A percentile compares a stretch with the other conserved stretches of the same genome.
Evolutionary conservation across 2,113 vertebrate genomes (phyloP).

Genomic region (Tragelaphus imberbis): DNA sequence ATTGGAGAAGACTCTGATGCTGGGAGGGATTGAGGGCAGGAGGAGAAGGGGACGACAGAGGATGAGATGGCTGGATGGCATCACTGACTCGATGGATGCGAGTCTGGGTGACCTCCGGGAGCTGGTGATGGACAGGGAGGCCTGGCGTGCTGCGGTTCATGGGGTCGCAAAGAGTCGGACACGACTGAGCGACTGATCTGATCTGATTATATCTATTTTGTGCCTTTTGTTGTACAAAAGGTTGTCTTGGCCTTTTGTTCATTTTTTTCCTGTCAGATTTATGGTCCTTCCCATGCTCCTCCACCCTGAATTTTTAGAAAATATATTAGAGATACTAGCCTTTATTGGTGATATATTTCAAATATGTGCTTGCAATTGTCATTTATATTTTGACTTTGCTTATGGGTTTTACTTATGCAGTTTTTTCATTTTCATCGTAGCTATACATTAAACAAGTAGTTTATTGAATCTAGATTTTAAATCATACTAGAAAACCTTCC

Average conservation of each 20-base stretch:
- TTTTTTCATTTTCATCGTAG: not conserved
- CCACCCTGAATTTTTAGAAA: not conserved
- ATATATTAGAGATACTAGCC: not conserved
- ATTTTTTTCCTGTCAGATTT: not conserved
- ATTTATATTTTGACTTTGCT: constrained; percentile 7
- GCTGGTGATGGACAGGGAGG: too few relatives aligned
- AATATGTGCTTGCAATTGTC: not conserved
- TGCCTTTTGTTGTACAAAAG: not conserved
- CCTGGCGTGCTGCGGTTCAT: too few relatives aligned
- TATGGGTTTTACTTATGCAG: not conserved
- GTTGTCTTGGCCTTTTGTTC: not conserved
- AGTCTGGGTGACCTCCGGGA: too few relatives aligned
- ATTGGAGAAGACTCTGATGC: too few relatives aligned
- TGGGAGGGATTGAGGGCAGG: too few relatives aligned
- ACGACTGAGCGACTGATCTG: too few relatives aligned
- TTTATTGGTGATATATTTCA: not conserved
- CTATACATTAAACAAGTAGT: not conserved
- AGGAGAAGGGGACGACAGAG: too few relatives aligned
- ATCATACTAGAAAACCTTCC: not conserved
- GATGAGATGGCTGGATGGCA: too few relatives aligned
- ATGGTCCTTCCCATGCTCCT: not conserved
- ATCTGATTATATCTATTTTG: too few relatives aligned
- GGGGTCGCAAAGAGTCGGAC: too few relatives aligned
- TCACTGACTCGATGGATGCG: too few relatives aligned
- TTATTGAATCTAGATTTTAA: not conserved